Base-by-base conservation (phyloP, 2,888 invertebrate genomes). In the Plagiodera versicolora region DNA sequence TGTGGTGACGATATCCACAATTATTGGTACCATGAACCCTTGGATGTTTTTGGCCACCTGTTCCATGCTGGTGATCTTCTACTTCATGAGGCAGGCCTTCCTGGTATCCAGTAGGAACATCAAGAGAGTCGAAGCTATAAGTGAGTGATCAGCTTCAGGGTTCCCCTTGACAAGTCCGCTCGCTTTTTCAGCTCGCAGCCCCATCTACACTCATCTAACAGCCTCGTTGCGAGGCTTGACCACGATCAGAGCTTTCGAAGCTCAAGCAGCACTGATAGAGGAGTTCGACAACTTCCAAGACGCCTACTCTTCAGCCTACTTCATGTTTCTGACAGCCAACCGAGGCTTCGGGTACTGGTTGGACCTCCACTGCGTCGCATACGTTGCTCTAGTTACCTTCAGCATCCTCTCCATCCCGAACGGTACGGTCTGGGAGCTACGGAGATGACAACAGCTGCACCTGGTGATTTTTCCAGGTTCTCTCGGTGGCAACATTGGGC, bases 191-290 rank as follows among this genome's bases (percentile, higher is more conserved):
- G 91, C 89, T 53, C 85, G 90, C 51, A 91, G 90, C 72, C 92
- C 92, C 0, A 86, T 93, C 0, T 92, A 89, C 76, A 86, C 88
- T 0, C 88, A 92, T 70, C 81, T 92, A 44, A 88, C 87, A 69
- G 87, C 90, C 51, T 87, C 89, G 0, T 82, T 93, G 19, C 87
- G 90, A 77, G 93, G 93, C 1, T 79, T 93, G 1, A 84, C 88
- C n/a, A 91, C 91, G 0, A 89, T 93, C 14, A 81, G 92, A 68
- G 89, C 91, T 1, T 87, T 89, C 68, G 81, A 83, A 58, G 88
- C 87, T 0, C 85, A 89, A 75, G 78, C 83, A 14, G 82, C 84
- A 3, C 83, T 92, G 52, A 65, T 55, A 1, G 76, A 76, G 32
- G 86, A 88, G 70, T 88, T 89, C 70, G 86, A 88, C 70, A 78